Base-by-base conservation (phyloP, 2,888 invertebrate species). In the Agrotis segetum region DNA sequence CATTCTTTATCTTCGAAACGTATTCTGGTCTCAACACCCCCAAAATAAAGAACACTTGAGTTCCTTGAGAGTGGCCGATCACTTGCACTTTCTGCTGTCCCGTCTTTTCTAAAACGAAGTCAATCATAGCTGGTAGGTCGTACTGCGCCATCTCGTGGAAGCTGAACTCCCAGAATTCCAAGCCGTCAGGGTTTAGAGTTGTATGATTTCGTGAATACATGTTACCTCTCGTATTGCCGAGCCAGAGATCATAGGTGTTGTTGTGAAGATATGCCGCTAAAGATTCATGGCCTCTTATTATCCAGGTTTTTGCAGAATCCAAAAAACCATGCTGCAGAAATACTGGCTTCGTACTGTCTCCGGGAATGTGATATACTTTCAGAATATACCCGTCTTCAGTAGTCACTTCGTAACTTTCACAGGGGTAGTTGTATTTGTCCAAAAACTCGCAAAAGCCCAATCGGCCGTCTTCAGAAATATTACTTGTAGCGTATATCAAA, bases 31-130 rank as follows among this genome's bases (percentile, higher is more conserved):
- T 44, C 17, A 49, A 5, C 9, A 53, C 24, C 44, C 29, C 74
- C 24, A 71, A 55, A 29, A 6, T n/a, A 13, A 1, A 55, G n/a
- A 55, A n/a, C 3, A 49, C 19, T n/a, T 63, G 13, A 17, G 24
- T 55, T 3, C 74, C 74, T 40, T 64, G 74, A 21, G 71, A 71
- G 49, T 71, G 71, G 6, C 49, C 74, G 29, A 74, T 44, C 9
- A 49, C 44, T n/a, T 71, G 71, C 13, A 71, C 74, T 49, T 74
- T 29, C n/a, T 19, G 6, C 29, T 74, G 71, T 21, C 53, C 58
- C 11, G 77, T 77, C 24, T 58, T 58, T 7, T 62, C 34, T 56
- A 77, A 24, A 79, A 87, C 55, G 67, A 79, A 17, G 65, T 87
- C 56, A 14, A 77, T 58, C 17, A 53, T 58, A 34, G 77, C 59